Evolutionary conservation across 2,797 vertebrate genomes (phyloP).

Genomic region (Sebastes reedi): DNA sequence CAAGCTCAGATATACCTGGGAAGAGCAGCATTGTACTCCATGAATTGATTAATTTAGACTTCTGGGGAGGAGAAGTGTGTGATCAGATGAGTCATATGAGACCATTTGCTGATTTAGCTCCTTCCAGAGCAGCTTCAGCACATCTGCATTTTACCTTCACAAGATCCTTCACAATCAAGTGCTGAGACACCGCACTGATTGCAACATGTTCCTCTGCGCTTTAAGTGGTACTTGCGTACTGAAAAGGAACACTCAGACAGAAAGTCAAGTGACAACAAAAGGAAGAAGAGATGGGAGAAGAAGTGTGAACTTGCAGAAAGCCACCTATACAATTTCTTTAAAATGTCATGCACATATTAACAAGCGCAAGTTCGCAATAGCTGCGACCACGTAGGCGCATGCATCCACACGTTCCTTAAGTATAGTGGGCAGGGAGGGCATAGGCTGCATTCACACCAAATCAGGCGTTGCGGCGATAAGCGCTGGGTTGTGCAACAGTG

Average conservation of each 20-base stretch:
- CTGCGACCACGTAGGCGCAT: background rate
- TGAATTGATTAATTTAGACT: conserved; percentile 8
- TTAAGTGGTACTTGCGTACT: conserved; percentile 36
- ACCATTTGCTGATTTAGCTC: conserved; percentile 7
- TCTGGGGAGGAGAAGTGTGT: background rate
- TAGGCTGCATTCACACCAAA: too few species aligned
- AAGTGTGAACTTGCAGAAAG: background rate
- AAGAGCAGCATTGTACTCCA: background rate
- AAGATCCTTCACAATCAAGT: conserved; percentile 68
- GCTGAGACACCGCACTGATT: conserved; percentile 69
- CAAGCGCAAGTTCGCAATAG: background rate
- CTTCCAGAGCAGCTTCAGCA: conserved; percentile 10
- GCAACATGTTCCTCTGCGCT: conserved; percentile 35
- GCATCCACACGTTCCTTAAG: background rate
- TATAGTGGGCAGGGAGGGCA: background rate
- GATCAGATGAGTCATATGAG: background rate
- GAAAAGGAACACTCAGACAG: conserved; percentile 27
- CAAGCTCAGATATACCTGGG: background rate
- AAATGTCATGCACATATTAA: conserved; percentile 9
- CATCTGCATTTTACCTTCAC: conserved; percentile 51
- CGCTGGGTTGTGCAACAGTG: too few species aligned
- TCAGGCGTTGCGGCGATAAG: too few species aligned
- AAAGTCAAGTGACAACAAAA: conserved; percentile 61
- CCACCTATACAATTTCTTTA: background rate
- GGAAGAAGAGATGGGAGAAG: background rate